Evolutionary conservation across 2,113 vertebrate species (phyloP), one percentile per base, ranked within the genome.

Genomic region (Vimba vimba): DNA sequence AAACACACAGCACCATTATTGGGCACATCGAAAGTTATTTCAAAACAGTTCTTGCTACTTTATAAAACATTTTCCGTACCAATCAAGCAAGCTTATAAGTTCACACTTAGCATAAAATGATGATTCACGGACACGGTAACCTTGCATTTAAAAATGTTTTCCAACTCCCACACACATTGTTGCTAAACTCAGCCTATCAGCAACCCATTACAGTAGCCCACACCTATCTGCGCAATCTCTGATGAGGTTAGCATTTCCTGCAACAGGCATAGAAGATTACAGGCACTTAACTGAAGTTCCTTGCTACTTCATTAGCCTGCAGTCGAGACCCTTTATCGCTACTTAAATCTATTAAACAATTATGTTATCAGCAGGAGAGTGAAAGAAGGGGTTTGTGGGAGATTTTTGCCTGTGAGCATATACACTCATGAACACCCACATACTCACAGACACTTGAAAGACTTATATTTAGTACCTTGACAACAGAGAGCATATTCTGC

Each of bases 291-390:
- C 75, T 78, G 78, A 55, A 86, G 60, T 60, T 86, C 57, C 60
- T 74, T 74, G 76, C 76, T 85, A 76, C 71, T 85, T 86, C 78
- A 89, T 90, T 88, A 90, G 79, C 74, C 86, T 10, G 79, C 45
- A 88, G 82, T 79, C 69, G 69, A 89, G 86, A 82, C 55, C 60
- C 78, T 82, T 87, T 86, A 89, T 89, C 84, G 64, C 83, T 62
- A 85, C 45, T 87, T 80, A 82, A 91, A 89, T 88, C 85, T 86
- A 90, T 92, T 90, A 87, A 87, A 83, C 66, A 89, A 89, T 89
- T 91, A 88, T 33, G 57, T 87, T 81, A 91, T 87, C 89, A 87
- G 89, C 74, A 79, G 79, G 74, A 85, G 71, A 30, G 43, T 30
- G 7, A 59, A 82, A 52, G 45, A 79, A 33, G 47, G 76, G 25